phyloP scores from a whole-genome alignment of 2,113 vertebrate species.

The Scophthalmus maximus region DNA sequence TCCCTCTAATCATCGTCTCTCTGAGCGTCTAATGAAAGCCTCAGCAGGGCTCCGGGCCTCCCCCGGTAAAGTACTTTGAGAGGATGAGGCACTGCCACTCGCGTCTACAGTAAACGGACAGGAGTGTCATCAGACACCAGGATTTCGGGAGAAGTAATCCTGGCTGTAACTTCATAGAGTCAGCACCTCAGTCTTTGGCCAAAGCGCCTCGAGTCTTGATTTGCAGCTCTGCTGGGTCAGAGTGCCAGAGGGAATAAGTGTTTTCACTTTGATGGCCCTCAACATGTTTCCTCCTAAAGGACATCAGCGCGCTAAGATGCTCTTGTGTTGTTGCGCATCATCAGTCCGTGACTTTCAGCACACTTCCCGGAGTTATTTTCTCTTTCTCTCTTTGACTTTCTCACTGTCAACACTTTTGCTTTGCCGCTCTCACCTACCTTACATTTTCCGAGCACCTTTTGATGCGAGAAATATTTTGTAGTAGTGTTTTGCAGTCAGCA shows the following conservation, averaged over 20 bases:
- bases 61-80: constrained; percentile 38
- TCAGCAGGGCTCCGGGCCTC: constrained; percentile 53
- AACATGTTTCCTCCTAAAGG: constrained; percentile 3
- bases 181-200: constrained; percentile 26
- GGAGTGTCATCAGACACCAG: background rate
- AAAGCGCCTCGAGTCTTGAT: constrained; percentile 23
- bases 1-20: constrained; percentile 60
- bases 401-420: constrained; percentile 11
- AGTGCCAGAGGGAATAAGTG: constrained; percentile 6
- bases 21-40: constrained; percentile 61
- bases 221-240: constrained; percentile 4
- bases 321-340: constrained; percentile 3
- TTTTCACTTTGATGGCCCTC: constrained; percentile 13
- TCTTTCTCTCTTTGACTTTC: background rate
- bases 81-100: constrained; percentile 37
- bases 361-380: constrained; percentile 5
- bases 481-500: constrained; percentile 15
- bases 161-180: constrained; percentile 32
- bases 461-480: constrained; percentile 10
- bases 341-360: background rate
- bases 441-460: background rate
- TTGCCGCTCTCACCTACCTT: background rate
- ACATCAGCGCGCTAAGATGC: background rate
- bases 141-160: constrained; percentile 29
- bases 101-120: constrained; percentile 24